A percentile compares a stretch with the other conserved stretches of the same genome.
Evolutionary conservation across 2,888 invertebrate genomes (phyloP).

Genomic region (Tromatobia lineatoria): DNA sequence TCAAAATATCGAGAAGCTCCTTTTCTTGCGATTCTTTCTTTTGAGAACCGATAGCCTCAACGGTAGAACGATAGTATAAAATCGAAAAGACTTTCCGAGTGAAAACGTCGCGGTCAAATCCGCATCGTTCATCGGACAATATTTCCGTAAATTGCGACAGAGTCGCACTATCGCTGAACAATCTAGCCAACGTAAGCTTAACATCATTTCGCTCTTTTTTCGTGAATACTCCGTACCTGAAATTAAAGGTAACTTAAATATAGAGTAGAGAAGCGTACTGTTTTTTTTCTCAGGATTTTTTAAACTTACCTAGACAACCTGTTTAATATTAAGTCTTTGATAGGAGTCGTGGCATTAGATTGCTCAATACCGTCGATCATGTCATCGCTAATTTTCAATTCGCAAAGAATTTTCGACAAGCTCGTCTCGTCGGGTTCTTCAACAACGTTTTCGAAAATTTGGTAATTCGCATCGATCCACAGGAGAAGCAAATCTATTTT

Average conservation of each 20-base stretch:
- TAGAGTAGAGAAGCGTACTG: no score
- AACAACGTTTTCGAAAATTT: slow-evolving; percentile 13
- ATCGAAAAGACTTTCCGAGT: slow-evolving; percentile 83
- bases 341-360: slow-evolving; percentile 86
- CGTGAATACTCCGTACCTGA: slow-evolving; percentile 89
- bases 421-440: slow-evolving; percentile 79
- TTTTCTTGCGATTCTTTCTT: slow-evolving; percentile 82
- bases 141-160: slow-evolving; percentile 74
- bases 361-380: slow-evolving; percentile 87
- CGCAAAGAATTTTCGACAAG: slow-evolving; percentile 86
- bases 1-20: slow-evolving; percentile 83
- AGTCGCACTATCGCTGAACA: slow-evolving; percentile 87
- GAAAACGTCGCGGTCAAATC: slow-evolving; percentile 86
- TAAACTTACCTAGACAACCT: slow-evolving; percentile 84
- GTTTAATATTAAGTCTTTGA: slow-evolving; percentile 88
- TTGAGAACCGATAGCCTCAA: slow-evolving; percentile 86
- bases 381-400: slow-evolving; percentile 87
- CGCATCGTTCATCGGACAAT: slow-evolving; percentile 74
- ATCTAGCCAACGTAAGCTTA: slow-evolving; percentile 87
- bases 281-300: background rate
- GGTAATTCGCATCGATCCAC: slow-evolving; percentile 88
- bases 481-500: slow-evolving; percentile 87
- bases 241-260: slow-evolving; percentile 29
- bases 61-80: slow-evolving; percentile 62
- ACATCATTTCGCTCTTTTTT: slow-evolving; percentile 87